Evolutionary conservation across 2,888 invertebrate genomes (phyloP).

Genomic region (Standfussiana lucernea): DNA sequence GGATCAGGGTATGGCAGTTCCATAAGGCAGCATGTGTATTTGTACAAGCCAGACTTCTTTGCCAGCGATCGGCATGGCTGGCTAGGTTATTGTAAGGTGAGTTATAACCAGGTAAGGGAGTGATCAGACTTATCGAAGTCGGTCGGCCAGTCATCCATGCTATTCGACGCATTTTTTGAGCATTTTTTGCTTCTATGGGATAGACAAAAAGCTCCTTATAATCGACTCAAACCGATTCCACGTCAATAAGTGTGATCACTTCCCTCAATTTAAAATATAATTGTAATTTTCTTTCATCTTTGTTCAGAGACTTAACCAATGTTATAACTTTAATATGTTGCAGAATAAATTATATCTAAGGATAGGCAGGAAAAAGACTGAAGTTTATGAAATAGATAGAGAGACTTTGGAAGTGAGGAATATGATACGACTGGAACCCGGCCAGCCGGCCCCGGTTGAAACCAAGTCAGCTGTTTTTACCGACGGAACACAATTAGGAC

Average conservation of each 20-base stretch:
- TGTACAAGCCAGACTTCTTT: slow-evolving; percentile 95
- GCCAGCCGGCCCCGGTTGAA: slow-evolving; percentile 77
- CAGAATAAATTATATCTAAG: slow-evolving; percentile 96
- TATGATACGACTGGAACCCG: slow-evolving; percentile 81
- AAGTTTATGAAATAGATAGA: slow-evolving; percentile 86
- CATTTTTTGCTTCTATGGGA: neutral
- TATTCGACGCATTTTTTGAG: neutral
- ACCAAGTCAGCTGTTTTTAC: slow-evolving; percentile 85
- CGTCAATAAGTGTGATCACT: neutral
- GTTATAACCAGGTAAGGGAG: slow-evolving; percentile 31
- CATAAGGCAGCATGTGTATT: slow-evolving; percentile 96
- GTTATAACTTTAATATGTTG: slow-evolving; percentile 69
- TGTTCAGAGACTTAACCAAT: neutral
- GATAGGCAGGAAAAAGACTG: slow-evolving; percentile 88
- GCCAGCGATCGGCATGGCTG: slow-evolving; percentile 95
- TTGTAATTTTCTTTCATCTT: neutral
- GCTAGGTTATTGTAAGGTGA: slow-evolving; percentile 96
- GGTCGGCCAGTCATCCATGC: neutral
- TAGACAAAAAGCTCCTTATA: neutral
- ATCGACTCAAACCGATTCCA: neutral
- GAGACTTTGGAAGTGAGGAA: slow-evolving; percentile 82
- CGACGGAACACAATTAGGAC: slow-evolving; percentile 88
- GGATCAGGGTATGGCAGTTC: slow-evolving; percentile 99
- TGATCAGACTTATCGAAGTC: neutral
- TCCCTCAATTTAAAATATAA: neutral